Evolutionary conservation across 2,797 vertebrate species (phyloP).

Genomic region (Melanotaenia pygmaea): DNA sequence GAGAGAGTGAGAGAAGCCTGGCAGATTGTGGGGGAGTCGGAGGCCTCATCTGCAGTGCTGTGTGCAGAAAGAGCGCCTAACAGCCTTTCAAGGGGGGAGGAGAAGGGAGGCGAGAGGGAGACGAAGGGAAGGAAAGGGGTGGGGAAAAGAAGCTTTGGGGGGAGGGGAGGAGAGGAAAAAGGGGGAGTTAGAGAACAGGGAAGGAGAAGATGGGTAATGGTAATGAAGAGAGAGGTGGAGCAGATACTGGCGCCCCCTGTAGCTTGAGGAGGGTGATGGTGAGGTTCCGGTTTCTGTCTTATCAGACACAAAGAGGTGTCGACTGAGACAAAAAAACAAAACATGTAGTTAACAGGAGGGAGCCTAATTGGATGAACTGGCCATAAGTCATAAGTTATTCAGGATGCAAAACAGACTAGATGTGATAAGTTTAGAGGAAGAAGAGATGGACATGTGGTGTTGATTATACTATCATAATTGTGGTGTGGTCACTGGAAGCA

Average conservation of each 20-base stretch:
- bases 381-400: conserved; percentile 29
- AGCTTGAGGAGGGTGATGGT: conserved; percentile 39
- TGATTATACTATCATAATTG: conserved; percentile 9
- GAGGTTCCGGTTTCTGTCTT: conserved; percentile 21
- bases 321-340: conserved; percentile 28
- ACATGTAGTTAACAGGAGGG: conserved; percentile 12
- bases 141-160: conserved; percentile 1
- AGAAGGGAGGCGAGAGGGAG: conserved; percentile 16
- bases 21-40: conserved; percentile 67
- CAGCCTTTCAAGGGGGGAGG: conserved; percentile 51
- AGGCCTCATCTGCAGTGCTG: conserved; percentile 79
- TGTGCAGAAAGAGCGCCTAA: conserved; percentile 69
- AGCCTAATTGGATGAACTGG: conserved; percentile 27
- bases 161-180: conserved; percentile 3
- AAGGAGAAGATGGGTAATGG: conserved; percentile 9
- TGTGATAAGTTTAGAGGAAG: not conserved
- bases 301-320: conserved; percentile 59
- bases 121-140: conserved; percentile 29
- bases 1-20: conserved; percentile 59
- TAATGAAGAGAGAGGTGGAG: conserved; percentile 1
- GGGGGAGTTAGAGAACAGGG: conserved; percentile 8
- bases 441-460: not conserved
- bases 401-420: not conserved
- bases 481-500: conserved; percentile 7
- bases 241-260: conserved; percentile 60